Evolutionary conservation across 2,888 invertebrate genomes (phyloP).

Genomic region (Macrosiphum euphorbiae): DNA sequence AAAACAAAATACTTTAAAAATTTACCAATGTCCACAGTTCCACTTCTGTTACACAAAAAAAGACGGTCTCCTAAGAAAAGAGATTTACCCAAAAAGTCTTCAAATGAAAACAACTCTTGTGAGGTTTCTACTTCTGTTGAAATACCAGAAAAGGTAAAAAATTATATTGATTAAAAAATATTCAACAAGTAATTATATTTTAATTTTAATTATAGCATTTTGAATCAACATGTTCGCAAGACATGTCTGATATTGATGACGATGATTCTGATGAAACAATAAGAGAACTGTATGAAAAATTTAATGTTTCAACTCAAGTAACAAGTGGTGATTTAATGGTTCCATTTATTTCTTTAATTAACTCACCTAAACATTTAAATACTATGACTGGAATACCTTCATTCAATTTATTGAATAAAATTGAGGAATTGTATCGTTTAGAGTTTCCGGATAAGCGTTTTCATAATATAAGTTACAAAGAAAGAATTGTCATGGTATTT

Average conservation of each 20-base stretch:
- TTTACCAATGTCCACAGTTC: constrained; percentile 1
- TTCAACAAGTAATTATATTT: neutral
- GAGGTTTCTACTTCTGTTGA: too few species aligned
- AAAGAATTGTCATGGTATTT: too few species aligned
- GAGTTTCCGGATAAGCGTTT: too few species aligned
- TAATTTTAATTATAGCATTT: neutral
- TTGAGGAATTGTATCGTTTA: neutral
- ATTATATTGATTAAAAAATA: neutral
- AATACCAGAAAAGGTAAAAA: neutral
- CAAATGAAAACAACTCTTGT: neutral
- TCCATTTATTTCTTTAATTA: constrained; percentile 13
- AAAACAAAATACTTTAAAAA: neutral
- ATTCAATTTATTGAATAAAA: constrained; percentile 8
- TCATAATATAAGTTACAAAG: too few species aligned
- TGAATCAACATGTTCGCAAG: neutral
- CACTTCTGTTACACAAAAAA: neutral
- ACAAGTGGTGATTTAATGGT: constrained; percentile 11
- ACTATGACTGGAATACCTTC: constrained; percentile 15
- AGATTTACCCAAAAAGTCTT: neutral
- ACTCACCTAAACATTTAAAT: neutral
- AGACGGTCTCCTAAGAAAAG: neutral
- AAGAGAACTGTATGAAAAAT: neutral
- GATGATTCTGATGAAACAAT: neutral
- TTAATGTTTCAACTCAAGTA: neutral
- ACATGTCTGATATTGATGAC: neutral